Evolutionary conservation across 2,797 vertebrate species (phyloP).

Genomic region (Pogoniulus pusillus): DNA sequence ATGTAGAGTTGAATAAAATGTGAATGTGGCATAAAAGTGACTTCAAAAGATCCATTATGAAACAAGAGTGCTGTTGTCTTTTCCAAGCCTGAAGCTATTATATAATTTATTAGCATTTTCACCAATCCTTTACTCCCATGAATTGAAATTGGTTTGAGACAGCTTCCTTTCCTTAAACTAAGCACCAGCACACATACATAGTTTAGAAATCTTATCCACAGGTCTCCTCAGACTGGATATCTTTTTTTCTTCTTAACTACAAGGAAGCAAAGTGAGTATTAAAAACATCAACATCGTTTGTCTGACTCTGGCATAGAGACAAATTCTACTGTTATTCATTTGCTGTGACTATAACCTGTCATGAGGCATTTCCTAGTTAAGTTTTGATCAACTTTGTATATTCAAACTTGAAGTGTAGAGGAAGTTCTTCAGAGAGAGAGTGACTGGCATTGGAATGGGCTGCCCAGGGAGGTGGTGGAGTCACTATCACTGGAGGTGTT

Average conservation of each 20-base stretch:
- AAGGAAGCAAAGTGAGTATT: neutral
- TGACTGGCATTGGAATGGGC: too few relatives aligned
- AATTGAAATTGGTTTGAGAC: neutral
- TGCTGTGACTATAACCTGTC: neutral
- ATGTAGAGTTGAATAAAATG: neutral
- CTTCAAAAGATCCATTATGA: neutral
- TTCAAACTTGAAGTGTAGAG: neutral
- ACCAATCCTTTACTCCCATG: neutral
- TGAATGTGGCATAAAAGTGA: neutral
- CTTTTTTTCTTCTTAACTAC: neutral
- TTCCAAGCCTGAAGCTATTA: constrained; percentile 13
- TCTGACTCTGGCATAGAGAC: neutral
- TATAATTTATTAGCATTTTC: constrained; percentile 16
- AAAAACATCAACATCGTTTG: neutral
- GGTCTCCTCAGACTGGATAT: neutral
- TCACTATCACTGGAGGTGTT: too few relatives aligned
- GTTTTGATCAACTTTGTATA: neutral
- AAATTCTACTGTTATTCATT: neutral
- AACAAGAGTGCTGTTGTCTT: neutral
- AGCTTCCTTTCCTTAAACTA: neutral
- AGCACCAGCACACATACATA: neutral
- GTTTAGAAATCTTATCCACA: neutral
- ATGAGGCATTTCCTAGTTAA: neutral
- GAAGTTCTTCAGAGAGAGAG: too few relatives aligned
- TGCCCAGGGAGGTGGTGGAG: too few relatives aligned